Evolutionary conservation across 2,888 invertebrate genomes (phyloP).

Genomic region (Metallyticus violacea): DNA sequence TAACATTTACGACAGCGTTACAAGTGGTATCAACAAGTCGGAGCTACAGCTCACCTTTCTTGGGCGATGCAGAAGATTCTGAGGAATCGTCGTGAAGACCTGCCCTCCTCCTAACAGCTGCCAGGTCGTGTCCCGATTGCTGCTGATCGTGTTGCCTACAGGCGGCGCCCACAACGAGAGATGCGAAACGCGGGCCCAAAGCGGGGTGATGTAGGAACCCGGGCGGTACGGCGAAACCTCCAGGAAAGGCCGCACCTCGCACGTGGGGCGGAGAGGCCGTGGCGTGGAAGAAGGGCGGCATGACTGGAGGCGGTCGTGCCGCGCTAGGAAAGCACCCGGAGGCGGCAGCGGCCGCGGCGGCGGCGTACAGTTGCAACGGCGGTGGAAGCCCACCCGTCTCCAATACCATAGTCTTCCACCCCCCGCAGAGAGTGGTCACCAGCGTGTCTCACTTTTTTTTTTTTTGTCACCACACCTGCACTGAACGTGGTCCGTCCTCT

Average conservation of each 20-base stretch:
- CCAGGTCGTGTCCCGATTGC: neutral
- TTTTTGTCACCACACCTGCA: too few species aligned
- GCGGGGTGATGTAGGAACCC: conserved; percentile 22
- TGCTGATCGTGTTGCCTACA: neutral
- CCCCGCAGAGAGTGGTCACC: neutral
- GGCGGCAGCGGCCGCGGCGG: conserved; percentile 60
- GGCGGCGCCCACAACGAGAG: neutral
- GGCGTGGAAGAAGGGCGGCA: conserved; percentile 24
- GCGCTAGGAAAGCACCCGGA: neutral
- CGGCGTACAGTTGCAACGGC: conserved; percentile 67
- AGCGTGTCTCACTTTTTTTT: too few species aligned
- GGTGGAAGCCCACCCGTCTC: conserved; percentile 64
- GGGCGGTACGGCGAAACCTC: conserved; percentile 25
- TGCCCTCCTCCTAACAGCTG: conserved; percentile 12
- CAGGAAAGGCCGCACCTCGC: neutral
- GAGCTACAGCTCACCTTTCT: conserved; percentile 22
- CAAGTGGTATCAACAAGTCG: too few species aligned
- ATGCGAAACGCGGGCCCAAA: conserved; percentile 8
- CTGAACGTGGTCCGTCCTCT: too few species aligned
- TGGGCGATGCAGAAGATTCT: conserved; percentile 27
- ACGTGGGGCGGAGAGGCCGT: conserved; percentile 1
- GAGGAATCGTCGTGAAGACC: conserved; percentile 26
- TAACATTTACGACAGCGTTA: too few species aligned
- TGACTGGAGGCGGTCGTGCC: conserved; percentile 18
- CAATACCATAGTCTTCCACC: conserved; percentile 56